Base-by-base conservation (phyloP, 2,888 invertebrate genomes). In the Mythimna albipuncta region DNA sequence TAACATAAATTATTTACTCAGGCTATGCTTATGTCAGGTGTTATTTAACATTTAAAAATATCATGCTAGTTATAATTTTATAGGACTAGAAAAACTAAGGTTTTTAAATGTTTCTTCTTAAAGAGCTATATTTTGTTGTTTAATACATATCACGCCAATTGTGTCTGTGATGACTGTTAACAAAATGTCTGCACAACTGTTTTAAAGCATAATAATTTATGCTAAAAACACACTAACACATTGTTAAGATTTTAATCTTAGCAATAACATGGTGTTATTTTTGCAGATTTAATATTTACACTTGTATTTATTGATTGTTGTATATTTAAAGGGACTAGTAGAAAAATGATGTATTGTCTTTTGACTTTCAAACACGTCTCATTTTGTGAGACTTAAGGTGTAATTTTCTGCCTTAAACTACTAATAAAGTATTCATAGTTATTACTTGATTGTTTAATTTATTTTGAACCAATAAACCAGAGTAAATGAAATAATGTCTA, bases 341-440 rank as follows among this genome's bases (percentile, higher is more conserved):
- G 59, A 65, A 58, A 32, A 64, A 57, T 64, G 77, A 69, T 72
- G 58, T 62, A 73, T 69, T 77, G 83, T 83, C 82, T 83, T 83
- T 83, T 83, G 79, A 86, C 83, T 79, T 79, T 38, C 16, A 44
- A 83, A 81, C 44, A 70, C 75, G 57, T 74, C 77, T 82, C 72
- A 78, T 75, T 47, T 74, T 81, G 64, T 86, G 72, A 74, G 77
- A 83, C 41, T 64, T 73, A 63, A 76, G 68, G 70, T 82, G 69
- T 83, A 77, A 64, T 74, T 84, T 54, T 79, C 83, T 83, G 79
- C 81, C 85, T 83, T 85, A 73, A 55, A 81, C 61, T 79, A 86
- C 76, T 85, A 85, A 85, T 85, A 85, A 85, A 85, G 77, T 85
- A 86, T 86, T 86, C 69, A 78, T 85, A 81, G 75, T 73, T 69